phyloP scores from a whole-genome alignment of 2,888 invertebrate species.

The Caenorhabditis sp. region DNA sequence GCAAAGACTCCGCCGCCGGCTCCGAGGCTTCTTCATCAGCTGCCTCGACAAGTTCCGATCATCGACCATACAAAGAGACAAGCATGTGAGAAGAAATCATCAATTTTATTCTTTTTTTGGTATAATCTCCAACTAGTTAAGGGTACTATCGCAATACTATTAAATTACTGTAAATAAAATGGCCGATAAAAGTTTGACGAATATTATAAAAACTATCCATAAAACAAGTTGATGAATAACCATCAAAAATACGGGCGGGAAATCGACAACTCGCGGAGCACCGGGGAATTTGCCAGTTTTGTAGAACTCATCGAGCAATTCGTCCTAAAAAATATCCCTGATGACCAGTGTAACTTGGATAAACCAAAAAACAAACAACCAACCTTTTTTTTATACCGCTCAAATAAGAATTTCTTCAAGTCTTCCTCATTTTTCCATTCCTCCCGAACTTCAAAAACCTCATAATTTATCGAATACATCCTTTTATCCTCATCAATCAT shows the following conservation, averaged over 20 bases:
- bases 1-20: constrained; percentile 30
- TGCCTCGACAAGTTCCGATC: constrained; percentile 34
- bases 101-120: background rate
- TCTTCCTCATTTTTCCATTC: constrained; percentile 76
- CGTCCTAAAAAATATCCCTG: constrained; percentile 48
- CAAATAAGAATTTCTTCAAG: constrained; percentile 85
- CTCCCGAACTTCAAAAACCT: constrained; percentile 50
- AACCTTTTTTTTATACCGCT: constrained; percentile 83
- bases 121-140: background rate
- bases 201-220: background rate
- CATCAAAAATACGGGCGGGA: background rate
- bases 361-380: no score
- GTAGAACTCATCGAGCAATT: constrained; percentile 55
- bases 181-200: background rate
- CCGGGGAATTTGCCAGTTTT: constrained; percentile 44
- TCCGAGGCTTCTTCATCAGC: constrained; percentile 37
- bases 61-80: constrained; percentile 37
- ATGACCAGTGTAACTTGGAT: no score
- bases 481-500: constrained; percentile 16
- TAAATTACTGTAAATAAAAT: background rate
- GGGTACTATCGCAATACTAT: background rate
- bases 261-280: background rate
- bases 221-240: background rate
- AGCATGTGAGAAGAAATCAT: constrained; percentile 30
- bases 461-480: constrained; percentile 53